Base-by-base conservation (phyloP, 2,888 invertebrate species). In the Stenichneumon culpator region DNA sequence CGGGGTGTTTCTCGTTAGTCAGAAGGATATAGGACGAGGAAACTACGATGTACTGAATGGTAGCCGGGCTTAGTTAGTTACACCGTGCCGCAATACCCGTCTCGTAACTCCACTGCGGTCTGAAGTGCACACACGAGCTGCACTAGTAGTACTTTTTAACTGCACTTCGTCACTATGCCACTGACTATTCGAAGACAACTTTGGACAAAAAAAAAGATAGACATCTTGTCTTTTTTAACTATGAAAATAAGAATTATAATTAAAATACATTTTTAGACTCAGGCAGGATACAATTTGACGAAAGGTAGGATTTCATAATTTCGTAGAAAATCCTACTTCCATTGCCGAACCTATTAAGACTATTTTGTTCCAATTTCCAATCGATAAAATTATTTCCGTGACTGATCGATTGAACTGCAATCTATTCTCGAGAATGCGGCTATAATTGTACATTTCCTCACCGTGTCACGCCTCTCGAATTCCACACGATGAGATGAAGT, bases 1-100 rank as follows among this genome's bases (percentile, higher is more conserved):
- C 28, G 11, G 32, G 60, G 80, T 57, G 67, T 68, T 77, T 80
- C 70, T 80, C 83, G 67, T 84, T 80, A 84, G 39, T 79, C 69
- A 77, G 60, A 72, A 50, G 67, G 67, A 72, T 32, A 65, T 84
- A 80, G 63, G 14, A 75, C 50, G 47, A 39, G 83, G 74, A 36
- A 75, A 75, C 65, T 65, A 75, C 70, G 50, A 77, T 60, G 67
- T 75, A 72, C 57, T n/a, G 67, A 80, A 84, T 72, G 83, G 54
- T 70, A 72, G 69, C 9, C 54, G 63, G 75, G 54, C 65, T 60
- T 50, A 19, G 54, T 65, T 65, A 28, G 79, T 73, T 73, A 83
- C 70, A 47, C 16, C 44, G 78, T 65, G 65, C 52, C 72, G 75
- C 50, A 75, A 72, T 65, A 36, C 57, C 25, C 32, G 80, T 70